Evolutionary conservation across 2,888 invertebrate genomes (phyloP), one percentile per base, ranked within the genome.

Genomic region (Athetis lepigone): DNA sequence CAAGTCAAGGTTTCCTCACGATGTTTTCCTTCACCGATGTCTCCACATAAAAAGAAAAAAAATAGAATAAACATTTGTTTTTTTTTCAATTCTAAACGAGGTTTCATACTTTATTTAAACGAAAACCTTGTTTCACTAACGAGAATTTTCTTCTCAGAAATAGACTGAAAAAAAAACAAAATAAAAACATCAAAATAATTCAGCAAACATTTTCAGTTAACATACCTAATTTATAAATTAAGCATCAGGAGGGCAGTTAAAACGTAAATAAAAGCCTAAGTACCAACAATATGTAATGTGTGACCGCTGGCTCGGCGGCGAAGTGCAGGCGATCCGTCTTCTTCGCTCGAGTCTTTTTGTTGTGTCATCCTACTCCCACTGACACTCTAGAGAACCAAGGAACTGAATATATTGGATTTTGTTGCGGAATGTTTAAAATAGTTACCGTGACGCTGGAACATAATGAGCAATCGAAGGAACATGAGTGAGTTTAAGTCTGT

Each of bases 251-350:
- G 36, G n/a, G 29, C 70, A 66, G 75, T 73, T 61, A 76, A 74
- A 19, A 0, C 9, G 39, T 23, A 58, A 64, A 33, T 33, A 78
- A 72, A 68, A 46, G 23, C 43, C 18, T n/a, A 11, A 36, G 46
- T 36, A 27, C 13, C 13, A 8, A 25, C 49, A 42, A 37, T 40
- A 57, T 62, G 68, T 59, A 57, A 68, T 75, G 61, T 72, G 81
- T 80, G 80, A 82, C 82, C 83, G 74, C 79, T 71, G 29, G 70
- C 37, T 75, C 77, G 75, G 79, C 73, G 82, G 80, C 77, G 83
- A 82, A 82, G 81, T 71, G 75, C 73, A 67, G 57, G 68, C 86
- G 63, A 88, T 88, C 86, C 82, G 81, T 89, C 87, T 89, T 87
- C 83, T 80, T 87, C 66, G 79, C 67, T 49, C 78, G 64, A 81